These are phyloP conservation scores for Pyrgus malvae DNA, from an alignment of 2,888 invertebrate genomes.

Conservation along the genomic window DNA sequence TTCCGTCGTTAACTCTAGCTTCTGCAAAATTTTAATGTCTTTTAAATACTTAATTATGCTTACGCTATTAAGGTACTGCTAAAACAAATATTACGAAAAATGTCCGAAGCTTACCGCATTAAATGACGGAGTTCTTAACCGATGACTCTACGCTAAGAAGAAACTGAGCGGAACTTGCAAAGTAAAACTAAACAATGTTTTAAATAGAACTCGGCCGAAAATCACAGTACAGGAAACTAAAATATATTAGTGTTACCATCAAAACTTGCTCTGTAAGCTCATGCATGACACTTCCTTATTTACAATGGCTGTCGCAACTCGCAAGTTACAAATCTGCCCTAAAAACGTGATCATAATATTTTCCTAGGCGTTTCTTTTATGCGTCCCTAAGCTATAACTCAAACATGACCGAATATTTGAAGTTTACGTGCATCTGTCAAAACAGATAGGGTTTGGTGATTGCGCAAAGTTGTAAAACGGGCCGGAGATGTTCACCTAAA, in stretches of 20 bases:
- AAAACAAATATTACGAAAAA: background rate
- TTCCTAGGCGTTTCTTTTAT: slow-evolving; percentile 41
- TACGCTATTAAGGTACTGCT: too few relatives aligned
- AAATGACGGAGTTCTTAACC: too few relatives aligned
- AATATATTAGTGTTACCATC: background rate
- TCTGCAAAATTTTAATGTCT: too few relatives aligned
- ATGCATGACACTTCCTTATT: slow-evolving; percentile 20
- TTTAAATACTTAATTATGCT: too few relatives aligned
- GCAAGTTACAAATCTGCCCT: slow-evolving; percentile 4
- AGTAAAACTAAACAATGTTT: slow-evolving; percentile 14
- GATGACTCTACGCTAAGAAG: too few relatives aligned
- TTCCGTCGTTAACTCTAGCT: slow-evolving; percentile 51
- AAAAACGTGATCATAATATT: slow-evolving; percentile 19
- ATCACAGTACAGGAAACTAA: slow-evolving; percentile 1
- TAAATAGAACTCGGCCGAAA: slow-evolving; percentile 32
- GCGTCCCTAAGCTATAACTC: slow-evolving; percentile 53
- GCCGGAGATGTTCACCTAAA: slow-evolving; percentile 51
- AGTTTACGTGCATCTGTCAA: slow-evolving; percentile 68
- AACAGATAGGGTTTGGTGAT: slow-evolving; percentile 50
- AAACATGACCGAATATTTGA: slow-evolving; percentile 46
- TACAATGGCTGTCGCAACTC: slow-evolving; percentile 18
- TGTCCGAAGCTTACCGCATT: too few relatives aligned
- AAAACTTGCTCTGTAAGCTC: slow-evolving; percentile 2
- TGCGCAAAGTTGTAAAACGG: slow-evolving; percentile 49
- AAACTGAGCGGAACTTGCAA: slow-evolving; percentile 35